Evolutionary conservation across 2,113 vertebrate species (phyloP).

Genomic region (Nyctereutes procyonoides): DNA sequence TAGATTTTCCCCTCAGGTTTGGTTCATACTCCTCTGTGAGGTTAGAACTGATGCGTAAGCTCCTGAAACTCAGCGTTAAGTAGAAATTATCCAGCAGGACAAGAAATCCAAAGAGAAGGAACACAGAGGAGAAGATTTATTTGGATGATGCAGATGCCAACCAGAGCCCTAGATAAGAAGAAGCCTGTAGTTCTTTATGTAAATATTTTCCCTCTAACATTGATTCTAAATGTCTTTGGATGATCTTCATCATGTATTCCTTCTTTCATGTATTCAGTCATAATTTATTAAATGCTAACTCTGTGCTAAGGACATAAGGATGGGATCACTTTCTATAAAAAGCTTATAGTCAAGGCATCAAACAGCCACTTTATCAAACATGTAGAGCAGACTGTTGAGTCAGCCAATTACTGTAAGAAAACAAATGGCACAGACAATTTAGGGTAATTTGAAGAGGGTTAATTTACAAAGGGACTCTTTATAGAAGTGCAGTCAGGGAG

Average conservation of each 20-base stretch:
- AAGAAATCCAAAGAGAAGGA: neutral
- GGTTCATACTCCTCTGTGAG: neutral
- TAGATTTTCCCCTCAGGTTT: neutral
- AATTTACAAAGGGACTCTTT: neutral
- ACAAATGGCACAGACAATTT: neutral
- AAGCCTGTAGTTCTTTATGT: neutral
- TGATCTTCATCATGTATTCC: neutral
- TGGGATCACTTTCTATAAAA: neutral
- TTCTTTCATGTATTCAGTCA: neutral
- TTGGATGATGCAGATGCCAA: neutral
- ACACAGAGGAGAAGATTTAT: neutral
- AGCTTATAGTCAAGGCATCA: neutral
- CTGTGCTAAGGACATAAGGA: neutral
- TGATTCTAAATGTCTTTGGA: neutral
- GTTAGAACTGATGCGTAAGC: neutral
- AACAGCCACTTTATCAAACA: neutral
- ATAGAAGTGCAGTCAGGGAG: neutral
- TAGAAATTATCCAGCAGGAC: neutral
- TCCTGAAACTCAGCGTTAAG: neutral
- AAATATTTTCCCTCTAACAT: neutral
- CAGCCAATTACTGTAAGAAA: neutral
- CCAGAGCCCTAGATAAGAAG: neutral
- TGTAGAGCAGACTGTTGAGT: neutral
- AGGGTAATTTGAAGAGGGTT: neutral
- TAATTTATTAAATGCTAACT: conserved; percentile 19